These are phyloP conservation scores for Brachyhypopomus occidentalis DNA, from an alignment of 2,113 vertebrate genomes.

Conservation along the genomic window DNA sequence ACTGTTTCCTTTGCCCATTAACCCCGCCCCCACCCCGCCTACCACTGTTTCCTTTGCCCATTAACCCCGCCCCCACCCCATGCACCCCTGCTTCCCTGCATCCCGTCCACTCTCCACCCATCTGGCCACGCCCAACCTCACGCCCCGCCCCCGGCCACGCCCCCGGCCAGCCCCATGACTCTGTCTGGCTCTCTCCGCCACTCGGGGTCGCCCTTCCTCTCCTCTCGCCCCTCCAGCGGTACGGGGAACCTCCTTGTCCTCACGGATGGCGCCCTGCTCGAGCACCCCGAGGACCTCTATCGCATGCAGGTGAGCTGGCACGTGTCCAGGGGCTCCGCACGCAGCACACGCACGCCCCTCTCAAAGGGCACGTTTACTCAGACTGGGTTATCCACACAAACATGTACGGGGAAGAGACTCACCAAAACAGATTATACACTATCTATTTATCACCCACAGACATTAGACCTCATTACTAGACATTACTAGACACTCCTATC, in stretches of 20 bases:
- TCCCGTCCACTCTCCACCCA: neutral
- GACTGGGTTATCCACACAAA: too few species aligned
- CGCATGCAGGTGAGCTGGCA: conserved; percentile 87
- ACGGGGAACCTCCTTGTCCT: conserved; percentile 87
- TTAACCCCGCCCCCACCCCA: too few species aligned
- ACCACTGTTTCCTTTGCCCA: neutral
- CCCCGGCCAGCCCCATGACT: conserved; percentile 77
- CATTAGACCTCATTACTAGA: too few species aligned
- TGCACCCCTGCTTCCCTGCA: too few species aligned
- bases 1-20: neutral
- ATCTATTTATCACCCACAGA: too few species aligned
- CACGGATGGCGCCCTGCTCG: conserved; percentile 84
- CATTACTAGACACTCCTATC: too few species aligned
- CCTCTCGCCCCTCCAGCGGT: conserved; percentile 89
- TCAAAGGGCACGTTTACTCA: neutral
- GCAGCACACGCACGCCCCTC: neutral
- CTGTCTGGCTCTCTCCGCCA: conserved; percentile 86
- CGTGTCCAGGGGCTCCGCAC: too few species aligned
- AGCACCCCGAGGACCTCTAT: conserved; percentile 90
- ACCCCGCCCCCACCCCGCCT: neutral
- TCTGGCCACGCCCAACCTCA: neutral
- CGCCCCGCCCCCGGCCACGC: conserved; percentile 53
- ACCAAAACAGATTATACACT: too few species aligned
- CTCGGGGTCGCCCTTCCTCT: conserved; percentile 89
- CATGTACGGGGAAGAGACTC: too few species aligned